Conservation (phyloP, 2,113 vertebrate genomes). For the Pampusana beccarii region DNA sequence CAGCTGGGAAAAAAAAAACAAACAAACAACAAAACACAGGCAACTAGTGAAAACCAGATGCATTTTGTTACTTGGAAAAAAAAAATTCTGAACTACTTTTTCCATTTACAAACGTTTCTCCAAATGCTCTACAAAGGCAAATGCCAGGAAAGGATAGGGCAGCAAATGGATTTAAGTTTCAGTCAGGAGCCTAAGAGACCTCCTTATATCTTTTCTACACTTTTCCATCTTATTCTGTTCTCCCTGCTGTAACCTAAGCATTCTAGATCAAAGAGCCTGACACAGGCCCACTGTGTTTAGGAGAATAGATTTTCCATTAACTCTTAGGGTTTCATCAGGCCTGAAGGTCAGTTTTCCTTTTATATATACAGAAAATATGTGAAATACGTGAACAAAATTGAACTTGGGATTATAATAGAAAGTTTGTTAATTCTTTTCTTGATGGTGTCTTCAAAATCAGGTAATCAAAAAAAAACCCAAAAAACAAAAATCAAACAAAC, state of each 20-base stretch:
- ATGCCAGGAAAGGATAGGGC: not conserved
- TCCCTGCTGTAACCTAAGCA: not conserved
- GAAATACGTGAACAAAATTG: not conserved
- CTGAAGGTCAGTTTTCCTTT: not conserved
- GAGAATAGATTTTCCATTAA: not conserved
- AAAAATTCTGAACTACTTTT: not conserved
- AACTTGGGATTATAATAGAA: not conserved
- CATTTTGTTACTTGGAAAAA: not conserved
- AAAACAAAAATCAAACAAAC: too few species aligned
- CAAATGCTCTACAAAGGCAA: not conserved
- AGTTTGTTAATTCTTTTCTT: not conserved
- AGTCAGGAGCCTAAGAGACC: not conserved
- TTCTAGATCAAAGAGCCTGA: not conserved
- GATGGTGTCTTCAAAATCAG: not conserved
- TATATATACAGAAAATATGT: not conserved
- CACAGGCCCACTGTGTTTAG: not conserved
- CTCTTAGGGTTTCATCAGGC: not conserved
- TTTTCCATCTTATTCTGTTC: not conserved
- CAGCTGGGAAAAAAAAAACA: not conserved
- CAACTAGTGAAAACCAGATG: not conserved
- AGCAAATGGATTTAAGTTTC: not conserved
- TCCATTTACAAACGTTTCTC: not conserved
- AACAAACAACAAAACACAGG: not conserved
- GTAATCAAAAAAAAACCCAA: not conserved
- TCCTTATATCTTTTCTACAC: not conserved